Evolutionary conservation across 2,888 invertebrate species (phyloP).

Genomic region (Drosophila testacea): DNA sequence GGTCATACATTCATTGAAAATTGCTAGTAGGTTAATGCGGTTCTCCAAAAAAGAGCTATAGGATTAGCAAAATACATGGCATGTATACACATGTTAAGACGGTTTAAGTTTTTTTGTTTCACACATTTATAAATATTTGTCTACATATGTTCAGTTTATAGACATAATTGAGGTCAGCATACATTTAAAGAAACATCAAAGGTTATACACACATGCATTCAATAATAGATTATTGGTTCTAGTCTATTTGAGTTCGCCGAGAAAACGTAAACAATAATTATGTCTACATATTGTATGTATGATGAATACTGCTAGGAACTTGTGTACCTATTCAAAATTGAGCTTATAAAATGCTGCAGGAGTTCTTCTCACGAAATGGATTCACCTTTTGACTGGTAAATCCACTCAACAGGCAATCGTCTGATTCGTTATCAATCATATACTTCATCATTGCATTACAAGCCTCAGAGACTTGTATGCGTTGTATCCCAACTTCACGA

Average conservation of each 20-base stretch:
- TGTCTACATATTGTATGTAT: conserved; percentile 31
- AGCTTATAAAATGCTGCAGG: conserved; percentile 92
- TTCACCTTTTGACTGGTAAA: conserved; percentile 97
- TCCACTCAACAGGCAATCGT: conserved; percentile 96
- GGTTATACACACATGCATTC: conserved; percentile 50
- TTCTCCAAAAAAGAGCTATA: conserved; percentile 78
- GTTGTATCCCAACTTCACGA: conserved; percentile 94
- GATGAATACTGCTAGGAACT: conserved; percentile 68
- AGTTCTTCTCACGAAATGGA: conserved; percentile 97
- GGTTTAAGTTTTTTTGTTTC: conserved; percentile 55
- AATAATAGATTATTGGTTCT: conserved; percentile 52
- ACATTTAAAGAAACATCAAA: conserved; percentile 68
- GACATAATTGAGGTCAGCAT: conserved; percentile 81
- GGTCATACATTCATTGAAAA: conserved; percentile 47
- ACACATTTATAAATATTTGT: conserved; percentile 53
- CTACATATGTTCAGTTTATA: conserved; percentile 73
- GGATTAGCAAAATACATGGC: conserved; percentile 75
- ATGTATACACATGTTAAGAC: conserved; percentile 70
- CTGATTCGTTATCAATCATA: conserved; percentile 95
- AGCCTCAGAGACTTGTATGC: conserved; percentile 92
- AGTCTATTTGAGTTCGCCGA: conserved; percentile 47
- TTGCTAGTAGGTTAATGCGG: conserved; percentile 33
- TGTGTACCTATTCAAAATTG: conserved; percentile 47
- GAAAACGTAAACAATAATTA: conserved; percentile 49
- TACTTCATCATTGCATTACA: conserved; percentile 96